phyloP scores from a whole-genome alignment of 2,113 vertebrate genomes.

The Channa argus region DNA sequence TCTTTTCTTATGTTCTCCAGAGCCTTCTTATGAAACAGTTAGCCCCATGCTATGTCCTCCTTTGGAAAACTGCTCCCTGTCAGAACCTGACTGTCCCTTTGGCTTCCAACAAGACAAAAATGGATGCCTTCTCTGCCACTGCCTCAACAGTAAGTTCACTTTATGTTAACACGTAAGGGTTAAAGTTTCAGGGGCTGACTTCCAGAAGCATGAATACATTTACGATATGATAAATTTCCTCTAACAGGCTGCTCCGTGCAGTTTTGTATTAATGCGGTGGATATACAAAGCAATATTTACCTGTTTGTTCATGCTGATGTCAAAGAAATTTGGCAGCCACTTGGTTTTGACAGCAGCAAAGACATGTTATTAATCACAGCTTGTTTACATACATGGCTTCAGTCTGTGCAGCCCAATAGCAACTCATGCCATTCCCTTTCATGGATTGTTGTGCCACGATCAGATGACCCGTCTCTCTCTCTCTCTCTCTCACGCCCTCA shows the following conservation, averaged over 20 bases:
- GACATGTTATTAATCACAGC: slow-evolving; percentile 33
- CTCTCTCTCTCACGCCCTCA: not conserved
- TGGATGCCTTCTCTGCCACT: slow-evolving; percentile 86
- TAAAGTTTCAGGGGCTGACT: slow-evolving; percentile 5
- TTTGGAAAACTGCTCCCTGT: slow-evolving; percentile 84
- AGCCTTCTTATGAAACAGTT: slow-evolving; percentile 85
- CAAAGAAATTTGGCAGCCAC: not conserved
- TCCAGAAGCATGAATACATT: not conserved
- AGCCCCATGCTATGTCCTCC: slow-evolving; percentile 84
- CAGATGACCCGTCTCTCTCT: slow-evolving; percentile 37
- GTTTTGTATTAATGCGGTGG: not conserved
- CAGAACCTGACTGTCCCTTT: slow-evolving; percentile 80
- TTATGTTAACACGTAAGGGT: not conserved
- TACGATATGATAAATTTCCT: not conserved
- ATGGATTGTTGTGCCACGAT: slow-evolving; percentile 44
- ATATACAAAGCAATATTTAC: not conserved
- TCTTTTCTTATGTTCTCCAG: slow-evolving; percentile 62
- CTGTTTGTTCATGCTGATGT: slow-evolving; percentile 20
- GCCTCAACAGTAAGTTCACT: slow-evolving; percentile 82
- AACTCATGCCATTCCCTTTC: slow-evolving; percentile 35
- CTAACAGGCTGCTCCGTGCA: slow-evolving; percentile 3
- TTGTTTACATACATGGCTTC: slow-evolving; percentile 18
- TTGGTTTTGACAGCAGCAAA: slow-evolving; percentile 7
- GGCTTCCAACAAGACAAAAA: slow-evolving; percentile 84
- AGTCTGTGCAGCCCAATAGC: slow-evolving; percentile 10